phyloP scores from a whole-genome alignment of 1,140 invertebrate genomes.

The Augochlora pura region DNA sequence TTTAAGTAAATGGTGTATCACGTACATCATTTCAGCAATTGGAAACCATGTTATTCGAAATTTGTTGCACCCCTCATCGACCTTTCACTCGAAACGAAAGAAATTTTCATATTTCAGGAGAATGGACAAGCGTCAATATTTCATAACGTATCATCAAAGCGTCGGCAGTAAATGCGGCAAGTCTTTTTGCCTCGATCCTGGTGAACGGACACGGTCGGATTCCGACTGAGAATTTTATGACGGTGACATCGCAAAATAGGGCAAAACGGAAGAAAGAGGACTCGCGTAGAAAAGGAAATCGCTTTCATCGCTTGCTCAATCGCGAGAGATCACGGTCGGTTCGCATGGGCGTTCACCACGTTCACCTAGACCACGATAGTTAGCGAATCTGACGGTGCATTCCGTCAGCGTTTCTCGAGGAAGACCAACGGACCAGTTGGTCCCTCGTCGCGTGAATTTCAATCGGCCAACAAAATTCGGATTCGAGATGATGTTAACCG shows the following conservation, averaged over 20 bases:
- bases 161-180: background rate
- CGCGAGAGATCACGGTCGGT: background rate
- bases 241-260: slow-evolving; percentile 21
- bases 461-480: background rate
- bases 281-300: slow-evolving; percentile 44
- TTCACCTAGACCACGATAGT: background rate
- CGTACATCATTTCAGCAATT: no score
- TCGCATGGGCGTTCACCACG: slow-evolving; percentile 24
- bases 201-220: background rate
- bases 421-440: background rate
- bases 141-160: background rate
- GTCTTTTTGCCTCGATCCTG: background rate
- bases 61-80: no score
- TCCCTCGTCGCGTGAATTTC: background rate
- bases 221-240: slow-evolving; percentile 1
- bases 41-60: no score
- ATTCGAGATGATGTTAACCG: background rate
- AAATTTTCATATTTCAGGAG: no score
- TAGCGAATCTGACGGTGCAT: slow-evolving; percentile 15
- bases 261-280: slow-evolving; percentile 33
- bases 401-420: slow-evolving; percentile 10
- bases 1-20: no score
- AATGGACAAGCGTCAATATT: no score
- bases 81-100: no score
- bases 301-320: slow-evolving; percentile 14